Percentiles rank a stretch among this genome's conserved stretches.
Evolutionary conservation across 2,113 vertebrate genomes (phyloP).

Genomic region (Urocitellus parryii): DNA sequence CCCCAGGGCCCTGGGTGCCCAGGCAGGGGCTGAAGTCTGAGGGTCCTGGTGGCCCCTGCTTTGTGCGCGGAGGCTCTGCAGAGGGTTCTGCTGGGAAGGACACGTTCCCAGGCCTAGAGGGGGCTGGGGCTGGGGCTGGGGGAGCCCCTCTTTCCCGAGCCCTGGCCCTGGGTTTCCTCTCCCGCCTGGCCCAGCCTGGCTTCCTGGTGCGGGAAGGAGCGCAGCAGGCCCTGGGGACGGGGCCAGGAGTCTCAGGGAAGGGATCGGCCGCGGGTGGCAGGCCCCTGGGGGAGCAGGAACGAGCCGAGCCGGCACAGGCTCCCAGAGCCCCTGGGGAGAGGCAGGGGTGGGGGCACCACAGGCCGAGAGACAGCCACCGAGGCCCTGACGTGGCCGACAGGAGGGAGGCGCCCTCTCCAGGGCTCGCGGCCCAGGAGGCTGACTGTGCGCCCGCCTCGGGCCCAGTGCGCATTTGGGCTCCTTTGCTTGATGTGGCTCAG

Average conservation of each 20-base stretch:
- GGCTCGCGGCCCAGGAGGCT: not conserved
- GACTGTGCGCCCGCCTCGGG: too few species aligned
- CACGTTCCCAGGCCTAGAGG: not conserved
- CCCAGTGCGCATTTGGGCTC: not conserved
- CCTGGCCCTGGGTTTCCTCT: not conserved
- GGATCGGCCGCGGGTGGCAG: not conserved
- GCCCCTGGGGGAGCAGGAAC: not conserved
- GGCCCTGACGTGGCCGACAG: not conserved
- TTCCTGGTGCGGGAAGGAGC: not conserved
- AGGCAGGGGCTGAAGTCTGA: not conserved
- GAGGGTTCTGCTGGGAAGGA: not conserved
- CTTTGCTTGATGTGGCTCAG: not conserved
- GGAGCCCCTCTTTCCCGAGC: too few species aligned
- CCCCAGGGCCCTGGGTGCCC: not conserved
- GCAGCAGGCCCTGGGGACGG: accelerated
- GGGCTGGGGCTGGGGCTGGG: not conserved
- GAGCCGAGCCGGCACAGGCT: not conserved
- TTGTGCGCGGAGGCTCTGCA: not conserved
- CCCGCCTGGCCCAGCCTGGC: not conserved
- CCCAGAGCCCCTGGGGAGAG: accelerated
- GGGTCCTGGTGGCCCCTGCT: not conserved
- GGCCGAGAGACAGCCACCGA: not conserved
- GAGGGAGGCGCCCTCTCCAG: not conserved
- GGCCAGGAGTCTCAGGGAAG: not conserved
- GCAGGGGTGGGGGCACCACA: accelerated